phyloP scores from a whole-genome alignment of 2,797 vertebrate genomes.

The Tenualosa ilisha region DNA sequence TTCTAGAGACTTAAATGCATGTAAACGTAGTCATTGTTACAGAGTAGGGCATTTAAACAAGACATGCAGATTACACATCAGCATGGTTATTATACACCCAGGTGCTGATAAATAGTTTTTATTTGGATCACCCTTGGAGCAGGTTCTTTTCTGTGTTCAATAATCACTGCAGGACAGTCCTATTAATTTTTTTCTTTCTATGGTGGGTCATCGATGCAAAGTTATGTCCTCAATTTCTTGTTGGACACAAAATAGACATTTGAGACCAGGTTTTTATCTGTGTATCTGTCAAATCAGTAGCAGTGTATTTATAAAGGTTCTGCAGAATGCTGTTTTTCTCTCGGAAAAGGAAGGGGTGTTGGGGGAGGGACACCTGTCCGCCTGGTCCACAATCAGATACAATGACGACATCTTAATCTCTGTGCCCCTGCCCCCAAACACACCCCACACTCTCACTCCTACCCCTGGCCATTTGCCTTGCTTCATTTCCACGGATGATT shows the following conservation, averaged over 20 bases:
- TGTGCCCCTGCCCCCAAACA: not conserved
- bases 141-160: not conserved
- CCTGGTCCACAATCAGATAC: not conserved
- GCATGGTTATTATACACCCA: not conserved
- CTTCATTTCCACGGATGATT: slow-evolving; percentile 11
- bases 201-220: not conserved
- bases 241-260: not conserved
- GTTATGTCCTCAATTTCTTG: not conserved
- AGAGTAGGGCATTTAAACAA: not conserved
- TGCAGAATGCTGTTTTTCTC: not conserved
- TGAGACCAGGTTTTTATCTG: not conserved
- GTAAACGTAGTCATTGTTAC: not conserved
- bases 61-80: not conserved
- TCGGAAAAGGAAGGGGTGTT: not conserved
- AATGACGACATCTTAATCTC: slow-evolving; percentile 11
- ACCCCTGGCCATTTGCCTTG: not conserved
- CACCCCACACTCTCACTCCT: not conserved
- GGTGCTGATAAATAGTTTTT: not conserved
- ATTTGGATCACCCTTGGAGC: not conserved
- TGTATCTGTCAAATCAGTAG: not conserved
- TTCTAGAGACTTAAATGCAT: too few relatives aligned
- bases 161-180: not conserved
- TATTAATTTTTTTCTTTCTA: not conserved
- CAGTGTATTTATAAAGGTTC: not conserved
- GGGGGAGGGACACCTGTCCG: not conserved